These are phyloP conservation scores for Hylaea fasciaria DNA, from an alignment of 2,888 invertebrate genomes.

Conservation along the genomic window DNA sequence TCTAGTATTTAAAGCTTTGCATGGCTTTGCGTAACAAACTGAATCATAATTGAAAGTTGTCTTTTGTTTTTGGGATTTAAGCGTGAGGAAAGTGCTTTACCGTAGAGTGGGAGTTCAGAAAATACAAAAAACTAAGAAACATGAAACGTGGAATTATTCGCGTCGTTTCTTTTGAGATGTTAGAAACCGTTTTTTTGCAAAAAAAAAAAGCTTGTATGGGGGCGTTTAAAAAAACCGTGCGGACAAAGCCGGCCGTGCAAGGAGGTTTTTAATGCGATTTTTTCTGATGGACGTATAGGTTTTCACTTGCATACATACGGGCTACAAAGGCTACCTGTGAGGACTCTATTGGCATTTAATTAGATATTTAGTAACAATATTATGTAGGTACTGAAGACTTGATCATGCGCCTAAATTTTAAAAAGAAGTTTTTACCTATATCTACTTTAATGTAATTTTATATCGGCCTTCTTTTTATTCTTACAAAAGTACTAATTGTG, in stretches of 20 bases:
- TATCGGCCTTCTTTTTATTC: too few relatives aligned
- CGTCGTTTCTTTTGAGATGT: constrained; percentile 82
- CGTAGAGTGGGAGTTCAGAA: constrained; percentile 77
- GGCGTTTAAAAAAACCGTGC: constrained; percentile 73
- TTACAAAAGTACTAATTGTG: too few relatives aligned
- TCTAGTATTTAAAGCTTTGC: constrained; percentile 23
- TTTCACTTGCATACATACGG: constrained; percentile 53
- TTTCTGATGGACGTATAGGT: constrained; percentile 65
- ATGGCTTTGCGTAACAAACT: constrained; percentile 49
- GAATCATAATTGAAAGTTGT: constrained; percentile 57
- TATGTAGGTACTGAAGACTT: neutral
- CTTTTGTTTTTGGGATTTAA: constrained; percentile 49
- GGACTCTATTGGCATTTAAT: constrained; percentile 40
- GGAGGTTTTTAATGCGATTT: constrained; percentile 72
- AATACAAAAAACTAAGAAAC: constrained; percentile 76
- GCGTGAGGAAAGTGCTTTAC: constrained; percentile 33
- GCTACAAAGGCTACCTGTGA: constrained; percentile 48
- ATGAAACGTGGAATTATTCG: constrained; percentile 84
- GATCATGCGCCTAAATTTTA: too few relatives aligned
- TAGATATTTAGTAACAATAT: constrained; percentile 3
- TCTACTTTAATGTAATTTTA: too few relatives aligned
- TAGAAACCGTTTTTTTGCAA: constrained; percentile 82
- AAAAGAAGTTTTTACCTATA: too few relatives aligned
- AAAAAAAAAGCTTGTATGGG: constrained; percentile 78
- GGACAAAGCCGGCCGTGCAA: constrained; percentile 78